These are phyloP conservation scores for Tyria jacobaeae DNA, from an alignment of 2,888 invertebrate genomes.

Conservation along the genomic window DNA sequence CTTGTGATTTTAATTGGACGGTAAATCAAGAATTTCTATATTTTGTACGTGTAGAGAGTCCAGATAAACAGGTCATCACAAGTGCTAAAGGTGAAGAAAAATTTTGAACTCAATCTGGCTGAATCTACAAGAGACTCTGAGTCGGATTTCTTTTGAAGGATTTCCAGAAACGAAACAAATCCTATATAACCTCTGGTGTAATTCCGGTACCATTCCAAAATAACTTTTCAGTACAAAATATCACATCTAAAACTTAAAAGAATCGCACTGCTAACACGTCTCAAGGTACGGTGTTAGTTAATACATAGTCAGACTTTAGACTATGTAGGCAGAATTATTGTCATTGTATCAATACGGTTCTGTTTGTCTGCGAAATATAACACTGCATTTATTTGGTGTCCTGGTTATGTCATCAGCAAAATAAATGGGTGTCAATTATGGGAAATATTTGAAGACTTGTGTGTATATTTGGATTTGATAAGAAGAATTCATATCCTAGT, in stretches of 20 bases:
- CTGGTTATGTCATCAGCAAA: neutral
- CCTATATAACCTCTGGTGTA: too few relatives aligned
- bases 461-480: neutral
- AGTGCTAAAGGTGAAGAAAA: too few relatives aligned
- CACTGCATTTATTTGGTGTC: neutral
- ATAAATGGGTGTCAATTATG: neutral
- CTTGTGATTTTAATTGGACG: too few relatives aligned
- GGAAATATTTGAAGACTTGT: neutral
- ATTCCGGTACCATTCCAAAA: neutral
- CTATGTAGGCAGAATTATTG: neutral
- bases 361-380: conserved; percentile 10
- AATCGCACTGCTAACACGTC: neutral
- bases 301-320: neutral
- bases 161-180: too few relatives aligned
- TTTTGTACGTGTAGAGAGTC: too few relatives aligned
- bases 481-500: neutral
- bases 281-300: neutral
- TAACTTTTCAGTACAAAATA: neutral
- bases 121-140: too few relatives aligned
- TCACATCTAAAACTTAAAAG: neutral
- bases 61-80: too few relatives aligned
- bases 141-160: too few relatives aligned
- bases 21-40: too few relatives aligned
- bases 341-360: neutral
- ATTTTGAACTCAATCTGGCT: too few relatives aligned